These are phyloP conservation scores for Tenualosa thibaudeaui DNA, from an alignment of 2,797 vertebrate species.

Conservation along the genomic window DNA sequence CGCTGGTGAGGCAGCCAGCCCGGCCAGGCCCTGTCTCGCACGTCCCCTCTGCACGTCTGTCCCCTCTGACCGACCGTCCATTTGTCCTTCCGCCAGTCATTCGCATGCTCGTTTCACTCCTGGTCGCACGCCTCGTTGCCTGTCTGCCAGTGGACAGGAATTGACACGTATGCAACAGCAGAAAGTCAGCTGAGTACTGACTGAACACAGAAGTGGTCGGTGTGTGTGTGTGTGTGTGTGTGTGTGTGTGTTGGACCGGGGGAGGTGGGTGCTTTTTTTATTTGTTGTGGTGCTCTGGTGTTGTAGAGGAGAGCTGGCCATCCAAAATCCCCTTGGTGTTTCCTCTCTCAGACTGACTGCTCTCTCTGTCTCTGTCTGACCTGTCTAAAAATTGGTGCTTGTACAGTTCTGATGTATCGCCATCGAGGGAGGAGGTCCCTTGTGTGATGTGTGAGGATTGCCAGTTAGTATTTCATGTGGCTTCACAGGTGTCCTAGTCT, in stretches of 20 bases:
- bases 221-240: background rate
- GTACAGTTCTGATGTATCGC: background rate
- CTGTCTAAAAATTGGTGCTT: background rate
- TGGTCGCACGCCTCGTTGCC: background rate
- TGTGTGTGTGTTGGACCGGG: background rate
- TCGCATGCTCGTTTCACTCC: background rate
- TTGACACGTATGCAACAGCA: background rate
- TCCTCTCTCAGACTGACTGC: background rate
- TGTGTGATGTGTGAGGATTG: background rate
- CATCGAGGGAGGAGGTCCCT: background rate
- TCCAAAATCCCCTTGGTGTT: background rate
- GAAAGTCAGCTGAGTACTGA: background rate
- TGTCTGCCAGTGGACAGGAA: background rate
- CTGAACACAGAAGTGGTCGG: constrained; percentile 7
- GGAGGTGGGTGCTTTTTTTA: background rate
- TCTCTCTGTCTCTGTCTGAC: background rate
- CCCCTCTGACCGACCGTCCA: background rate
- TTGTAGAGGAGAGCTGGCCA: background rate
- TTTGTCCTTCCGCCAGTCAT: background rate
- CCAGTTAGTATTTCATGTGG: background rate
- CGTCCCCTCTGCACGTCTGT: background rate
- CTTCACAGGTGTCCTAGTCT: no score
- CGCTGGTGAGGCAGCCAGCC: constrained; percentile 16
- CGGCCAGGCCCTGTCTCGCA: constrained; percentile 46
- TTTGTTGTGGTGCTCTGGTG: background rate